Conservation (phyloP, 2,888 invertebrate species). For the Hyles lineata region DNA sequence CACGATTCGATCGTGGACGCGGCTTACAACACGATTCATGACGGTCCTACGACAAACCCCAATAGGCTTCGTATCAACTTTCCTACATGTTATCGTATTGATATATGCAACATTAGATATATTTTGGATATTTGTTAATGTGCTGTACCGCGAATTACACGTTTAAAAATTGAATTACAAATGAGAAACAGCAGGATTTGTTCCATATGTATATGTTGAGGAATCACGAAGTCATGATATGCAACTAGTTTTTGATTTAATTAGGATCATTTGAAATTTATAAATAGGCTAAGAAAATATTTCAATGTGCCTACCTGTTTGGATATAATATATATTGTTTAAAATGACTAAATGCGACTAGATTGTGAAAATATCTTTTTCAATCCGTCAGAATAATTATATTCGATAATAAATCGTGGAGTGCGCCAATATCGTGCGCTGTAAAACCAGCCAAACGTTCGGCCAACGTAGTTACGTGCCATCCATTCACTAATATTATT, state of each 20-base stretch:
- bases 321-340: no score
- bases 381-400: neutral
- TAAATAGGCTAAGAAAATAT: no score
- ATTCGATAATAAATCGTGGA: neutral
- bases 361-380: no score
- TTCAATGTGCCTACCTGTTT: no score
- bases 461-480: slow-evolving; percentile 34
- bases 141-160: neutral
- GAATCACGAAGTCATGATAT: no score
- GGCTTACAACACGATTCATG: slow-evolving; percentile 44
- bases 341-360: no score
- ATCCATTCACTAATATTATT: slow-evolving; percentile 51
- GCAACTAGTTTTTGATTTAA: no score
- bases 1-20: slow-evolving; percentile 49
- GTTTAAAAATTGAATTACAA: neutral
- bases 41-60: slow-evolving; percentile 30
- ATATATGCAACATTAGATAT: neutral
- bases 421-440: neutral
- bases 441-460: neutral
- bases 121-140: neutral
- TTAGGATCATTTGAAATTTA: no score
- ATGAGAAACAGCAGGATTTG: neutral
- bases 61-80: slow-evolving; percentile 28
- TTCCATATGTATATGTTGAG: no score
- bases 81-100: slow-evolving; percentile 3